Evolutionary conservation across 2,797 vertebrate species (phyloP).

Genomic region (Esox lucius): DNA sequence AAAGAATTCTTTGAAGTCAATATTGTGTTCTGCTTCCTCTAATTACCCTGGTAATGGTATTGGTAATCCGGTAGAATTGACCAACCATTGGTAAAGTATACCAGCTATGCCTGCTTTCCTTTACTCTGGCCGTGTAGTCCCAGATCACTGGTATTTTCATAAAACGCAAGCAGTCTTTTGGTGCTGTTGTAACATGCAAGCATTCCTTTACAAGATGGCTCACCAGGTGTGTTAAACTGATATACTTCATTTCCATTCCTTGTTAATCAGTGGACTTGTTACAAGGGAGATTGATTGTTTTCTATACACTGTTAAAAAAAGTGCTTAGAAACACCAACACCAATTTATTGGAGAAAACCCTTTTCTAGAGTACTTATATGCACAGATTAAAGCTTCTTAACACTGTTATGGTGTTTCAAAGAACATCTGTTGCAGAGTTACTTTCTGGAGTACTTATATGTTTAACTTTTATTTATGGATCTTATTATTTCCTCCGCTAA

Average conservation of each 20-base stretch:
- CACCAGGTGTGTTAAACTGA: background rate
- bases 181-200: conserved; percentile 1
- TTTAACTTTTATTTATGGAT: no score
- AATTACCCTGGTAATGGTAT: no score
- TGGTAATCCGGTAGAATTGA: background rate
- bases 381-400: no score
- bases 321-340: background rate
- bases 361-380: no score
- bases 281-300: background rate
- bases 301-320: conserved; percentile 5
- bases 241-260: no score
- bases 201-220: background rate
- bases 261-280: background rate
- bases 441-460: no score
- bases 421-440: no score
- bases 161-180: background rate
- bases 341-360: no score
- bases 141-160: background rate
- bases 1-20: no score
- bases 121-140: background rate
- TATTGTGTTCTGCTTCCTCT: no score
- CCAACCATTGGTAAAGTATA: background rate
- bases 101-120: background rate
- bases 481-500: no score
- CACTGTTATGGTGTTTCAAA: no score